Conservation (phyloP, 1,140 invertebrate species). For the Matsumurasca onukii region DNA sequence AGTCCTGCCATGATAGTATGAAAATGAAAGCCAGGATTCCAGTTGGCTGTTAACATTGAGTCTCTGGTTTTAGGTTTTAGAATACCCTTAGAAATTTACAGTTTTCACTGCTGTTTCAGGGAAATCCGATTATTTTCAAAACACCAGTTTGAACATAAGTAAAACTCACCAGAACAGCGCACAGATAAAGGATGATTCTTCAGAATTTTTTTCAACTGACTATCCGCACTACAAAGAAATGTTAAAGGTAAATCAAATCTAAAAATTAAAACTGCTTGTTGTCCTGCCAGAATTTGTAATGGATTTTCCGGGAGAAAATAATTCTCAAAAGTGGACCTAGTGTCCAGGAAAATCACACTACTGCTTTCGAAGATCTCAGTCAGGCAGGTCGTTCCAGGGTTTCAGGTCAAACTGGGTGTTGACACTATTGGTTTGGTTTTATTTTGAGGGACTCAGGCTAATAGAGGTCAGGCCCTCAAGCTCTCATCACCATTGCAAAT, state of each 20-base stretch:
- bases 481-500: not conserved
- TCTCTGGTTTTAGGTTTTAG: no score
- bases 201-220: conserved; percentile 70
- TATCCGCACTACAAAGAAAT: conserved; percentile 71
- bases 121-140: conserved; percentile 7
- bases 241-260: conserved; percentile 45
- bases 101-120: no score
- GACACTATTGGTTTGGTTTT: not conserved
- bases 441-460: no score
- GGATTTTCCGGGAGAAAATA: not conserved
- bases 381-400: no score
- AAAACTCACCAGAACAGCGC: not conserved
- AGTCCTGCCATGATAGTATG: no score
- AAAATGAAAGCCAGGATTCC: no score
- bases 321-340: not conserved
- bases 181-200: conserved; percentile 44
- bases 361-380: not conserved
- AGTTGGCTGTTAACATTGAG: no score
- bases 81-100: no score
- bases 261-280: not conserved
- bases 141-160: not conserved
- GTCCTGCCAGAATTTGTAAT: not conserved
- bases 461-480: no score
- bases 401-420: not conserved
- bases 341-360: no score